These are phyloP conservation scores for Tachina fera DNA, from an alignment of 2,888 invertebrate genomes.

Conservation along the genomic window DNA sequence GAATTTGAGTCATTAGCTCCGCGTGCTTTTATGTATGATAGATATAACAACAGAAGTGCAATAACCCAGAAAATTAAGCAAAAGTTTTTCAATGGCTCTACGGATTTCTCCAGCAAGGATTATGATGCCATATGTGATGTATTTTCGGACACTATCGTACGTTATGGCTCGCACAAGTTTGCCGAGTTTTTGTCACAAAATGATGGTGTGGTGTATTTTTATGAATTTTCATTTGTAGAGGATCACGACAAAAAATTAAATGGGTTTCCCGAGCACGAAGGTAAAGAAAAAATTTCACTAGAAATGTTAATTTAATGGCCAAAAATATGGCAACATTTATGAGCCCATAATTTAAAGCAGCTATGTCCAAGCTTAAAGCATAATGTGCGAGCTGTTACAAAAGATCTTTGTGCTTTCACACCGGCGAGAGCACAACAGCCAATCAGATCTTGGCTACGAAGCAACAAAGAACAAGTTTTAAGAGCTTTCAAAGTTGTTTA, in stretches of 20 bases:
- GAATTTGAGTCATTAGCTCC: constrained; percentile 84
- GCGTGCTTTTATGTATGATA: constrained; percentile 84
- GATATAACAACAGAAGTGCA: constrained; percentile 12
- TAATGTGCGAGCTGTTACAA: no score
- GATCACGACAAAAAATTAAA: not conserved
- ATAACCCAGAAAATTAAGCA: constrained; percentile 61
- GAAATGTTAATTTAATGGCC: not conserved
- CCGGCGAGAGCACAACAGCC: no score
- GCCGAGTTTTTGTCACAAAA: constrained; percentile 83
- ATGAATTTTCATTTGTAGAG: constrained; percentile 71
- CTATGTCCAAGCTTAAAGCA: no score
- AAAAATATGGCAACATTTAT: not conserved
- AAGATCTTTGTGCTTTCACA: no score
- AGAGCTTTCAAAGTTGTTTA: no score
- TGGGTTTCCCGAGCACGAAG: constrained; percentile 36
- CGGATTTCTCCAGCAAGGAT: constrained; percentile 28
- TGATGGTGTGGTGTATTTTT: constrained; percentile 50
- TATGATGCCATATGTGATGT: constrained; percentile 78
- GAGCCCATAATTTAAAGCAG: no score
- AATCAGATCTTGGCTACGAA: no score
- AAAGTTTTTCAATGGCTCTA: constrained; percentile 68
- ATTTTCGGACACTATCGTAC: constrained; percentile 84
- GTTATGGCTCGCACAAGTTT: constrained; percentile 83
- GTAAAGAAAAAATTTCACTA: constrained; percentile 8
- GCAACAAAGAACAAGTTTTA: no score